Conservation (phyloP, 2,797 vertebrate species). For the Ciconia nigra region DNA sequence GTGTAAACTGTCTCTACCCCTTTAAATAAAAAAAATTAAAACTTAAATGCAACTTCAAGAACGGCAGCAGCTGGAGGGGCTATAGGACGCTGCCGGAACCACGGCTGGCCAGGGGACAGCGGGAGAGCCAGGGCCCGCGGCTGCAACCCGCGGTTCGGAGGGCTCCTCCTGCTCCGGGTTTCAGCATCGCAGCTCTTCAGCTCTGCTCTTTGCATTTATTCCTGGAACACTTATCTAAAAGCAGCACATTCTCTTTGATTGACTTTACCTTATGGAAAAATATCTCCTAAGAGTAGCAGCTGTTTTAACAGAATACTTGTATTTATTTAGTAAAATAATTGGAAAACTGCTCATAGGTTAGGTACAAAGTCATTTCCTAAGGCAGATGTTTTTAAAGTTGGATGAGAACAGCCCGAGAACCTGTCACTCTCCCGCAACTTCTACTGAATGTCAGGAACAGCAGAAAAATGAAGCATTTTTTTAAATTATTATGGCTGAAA, state of each 20-base stretch:
- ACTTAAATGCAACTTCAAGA: rapidly evolving
- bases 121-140: rapidly evolving
- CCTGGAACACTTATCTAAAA: not conserved
- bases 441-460: not conserved
- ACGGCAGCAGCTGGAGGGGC: not conserved
- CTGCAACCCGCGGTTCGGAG: not conserved
- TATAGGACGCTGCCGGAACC: not conserved
- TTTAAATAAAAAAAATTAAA: not conserved
- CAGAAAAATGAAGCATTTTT: not conserved
- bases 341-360: not conserved
- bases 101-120: rapidly evolving
- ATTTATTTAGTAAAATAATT: slow-evolving; percentile 27
- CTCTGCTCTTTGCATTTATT: not conserved
- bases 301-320: not conserved
- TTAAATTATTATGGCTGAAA: not conserved
- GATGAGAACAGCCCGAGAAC: not conserved
- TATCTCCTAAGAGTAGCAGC: not conserved
- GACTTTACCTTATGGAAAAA: not conserved
- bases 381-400: not conserved
- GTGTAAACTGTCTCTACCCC: not conserved
- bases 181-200: not conserved
- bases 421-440: not conserved
- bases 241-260: not conserved
- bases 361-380: not conserved
- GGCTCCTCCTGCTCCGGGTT: not conserved